Evolutionary conservation across 2,888 invertebrate species (phyloP).

Genomic region (Meteorus cinctellus): DNA sequence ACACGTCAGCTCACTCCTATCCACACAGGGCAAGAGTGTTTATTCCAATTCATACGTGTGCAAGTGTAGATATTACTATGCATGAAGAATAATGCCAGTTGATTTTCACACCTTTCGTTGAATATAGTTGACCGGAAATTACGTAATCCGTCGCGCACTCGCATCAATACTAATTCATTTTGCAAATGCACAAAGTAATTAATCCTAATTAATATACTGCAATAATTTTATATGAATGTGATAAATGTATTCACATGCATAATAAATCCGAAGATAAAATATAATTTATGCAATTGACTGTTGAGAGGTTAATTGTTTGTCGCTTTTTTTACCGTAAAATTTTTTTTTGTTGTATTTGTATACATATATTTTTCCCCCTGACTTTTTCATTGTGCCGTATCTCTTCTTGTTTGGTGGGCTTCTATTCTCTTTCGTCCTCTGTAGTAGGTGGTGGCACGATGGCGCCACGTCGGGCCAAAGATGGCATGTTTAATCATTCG

Average conservation of each 20-base stretch:
- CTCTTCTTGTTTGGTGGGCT: neutral
- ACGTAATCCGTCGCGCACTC: conserved; percentile 30
- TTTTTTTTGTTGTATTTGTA: neutral
- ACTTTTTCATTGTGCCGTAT: conserved; percentile 9
- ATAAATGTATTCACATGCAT: neutral
- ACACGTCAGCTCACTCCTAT: conserved; percentile 26
- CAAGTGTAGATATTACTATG: neutral
- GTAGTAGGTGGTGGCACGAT: conserved; percentile 38
- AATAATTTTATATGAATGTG: neutral
- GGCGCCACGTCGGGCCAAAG: conserved; percentile 49
- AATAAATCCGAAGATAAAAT: conserved; percentile 14
- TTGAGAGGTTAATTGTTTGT: neutral
- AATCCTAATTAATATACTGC: conserved; percentile 14
- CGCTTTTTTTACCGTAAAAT: neutral
- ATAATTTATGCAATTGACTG: neutral
- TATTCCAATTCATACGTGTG: conserved; percentile 2
- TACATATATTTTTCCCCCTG: neutral
- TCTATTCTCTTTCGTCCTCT: conserved; percentile 24
- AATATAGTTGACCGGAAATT: conserved; percentile 30
- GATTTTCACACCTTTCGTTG: conserved; percentile 38
- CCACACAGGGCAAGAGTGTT: conserved; percentile 28
- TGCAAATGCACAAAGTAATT: conserved; percentile 29
- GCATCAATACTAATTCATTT: conserved; percentile 34
- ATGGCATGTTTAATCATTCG: conserved; percentile 67
- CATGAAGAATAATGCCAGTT: conserved; percentile 19